Base-by-base conservation (phyloP, 2,888 invertebrate species). In the Caenorhabditis angaria region DNA sequence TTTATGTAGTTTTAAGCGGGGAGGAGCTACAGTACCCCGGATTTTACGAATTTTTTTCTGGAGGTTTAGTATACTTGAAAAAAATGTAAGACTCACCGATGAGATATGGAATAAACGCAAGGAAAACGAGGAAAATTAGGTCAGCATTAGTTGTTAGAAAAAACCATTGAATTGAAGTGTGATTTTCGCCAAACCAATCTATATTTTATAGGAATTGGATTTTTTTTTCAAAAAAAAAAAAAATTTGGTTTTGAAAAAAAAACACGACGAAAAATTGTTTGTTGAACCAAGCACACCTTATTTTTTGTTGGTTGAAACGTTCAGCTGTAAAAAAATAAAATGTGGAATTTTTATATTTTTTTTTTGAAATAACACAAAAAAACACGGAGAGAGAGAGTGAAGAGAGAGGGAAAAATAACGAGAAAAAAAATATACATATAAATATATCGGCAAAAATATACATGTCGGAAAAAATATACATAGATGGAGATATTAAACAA, bases 381-480 rank as follows among this genome's bases (percentile, higher is more conserved):
- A n/a, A 25, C 8, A 25, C n/a, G 41, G 55, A 55, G n/a, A 48
- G 18, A 48, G 20, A 48, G 18, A 10, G 48, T 35, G 14, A 14
- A 35, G 55, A 55, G n/a, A 48, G 18, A 48, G 20, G 18, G 18
- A 10, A 18, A 18, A 56, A 56, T 56, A 14, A 54, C 27, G 54
- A 61, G 54, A 51, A 51, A 51, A 51, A 51, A 54, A 55, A 62
- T n/a, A n/a, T 61, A 51, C 18, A 53, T 61, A 62, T n/a, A 62
- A 20, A 20, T 53, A 51, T 12, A 14, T 18, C 6, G 10, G 59
- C 14, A 20, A 5, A 28, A 22, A 48, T 20, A 20, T 5, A 20
- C 14, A 48, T 14, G 14, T 48, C 20, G 14, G 48, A 48, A 48
- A 20, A 48, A 48, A 20, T 20, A 48, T 48, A 48, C 48, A 48